phyloP scores from a whole-genome alignment of 92 coral and sea anemone species.

The Desmophyllum pertusum region DNA sequence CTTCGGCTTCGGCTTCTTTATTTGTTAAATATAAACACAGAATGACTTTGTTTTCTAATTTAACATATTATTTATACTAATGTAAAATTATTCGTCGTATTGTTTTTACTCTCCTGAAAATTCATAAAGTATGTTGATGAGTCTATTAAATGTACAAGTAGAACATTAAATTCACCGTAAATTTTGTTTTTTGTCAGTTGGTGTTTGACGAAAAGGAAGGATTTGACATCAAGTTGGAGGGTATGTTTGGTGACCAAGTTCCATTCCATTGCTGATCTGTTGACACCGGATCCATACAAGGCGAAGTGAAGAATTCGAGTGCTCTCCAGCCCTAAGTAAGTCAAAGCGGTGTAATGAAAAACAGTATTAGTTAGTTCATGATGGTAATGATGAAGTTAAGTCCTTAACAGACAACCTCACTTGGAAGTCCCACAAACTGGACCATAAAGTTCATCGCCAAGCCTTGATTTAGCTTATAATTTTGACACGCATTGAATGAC shows the following conservation, averaged over 20 bases:
- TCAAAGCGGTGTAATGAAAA: neutral
- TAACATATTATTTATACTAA: no score
- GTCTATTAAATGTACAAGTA: neutral
- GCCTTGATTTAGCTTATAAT: no score
- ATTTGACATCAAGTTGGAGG: constrained; percentile 86
- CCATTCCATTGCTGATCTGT: constrained; percentile 82
- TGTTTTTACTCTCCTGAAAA: no score
- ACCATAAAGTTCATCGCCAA: no score
- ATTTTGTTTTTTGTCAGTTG: constrained; percentile 59
- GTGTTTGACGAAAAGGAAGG: constrained; percentile 89
- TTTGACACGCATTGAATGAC: no score
- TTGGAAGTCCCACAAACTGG: no score
- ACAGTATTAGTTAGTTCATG: neutral
- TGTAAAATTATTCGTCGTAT: no score
- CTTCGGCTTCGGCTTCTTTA: no score
- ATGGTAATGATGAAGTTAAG: no score
- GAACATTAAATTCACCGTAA: neutral
- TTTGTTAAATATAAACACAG: no score
- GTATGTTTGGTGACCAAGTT: constrained; percentile 83
- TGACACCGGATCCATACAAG: constrained; percentile 86
- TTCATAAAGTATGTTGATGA: neutral
- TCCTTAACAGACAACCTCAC: no score
- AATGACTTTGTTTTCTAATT: no score
- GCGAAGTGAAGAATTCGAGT: constrained; percentile 91
- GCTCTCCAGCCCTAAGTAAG: constrained; percentile 89